Base-by-base conservation (phyloP, 2,797 vertebrate genomes). In the Platyrinchus mystaceus region DNA sequence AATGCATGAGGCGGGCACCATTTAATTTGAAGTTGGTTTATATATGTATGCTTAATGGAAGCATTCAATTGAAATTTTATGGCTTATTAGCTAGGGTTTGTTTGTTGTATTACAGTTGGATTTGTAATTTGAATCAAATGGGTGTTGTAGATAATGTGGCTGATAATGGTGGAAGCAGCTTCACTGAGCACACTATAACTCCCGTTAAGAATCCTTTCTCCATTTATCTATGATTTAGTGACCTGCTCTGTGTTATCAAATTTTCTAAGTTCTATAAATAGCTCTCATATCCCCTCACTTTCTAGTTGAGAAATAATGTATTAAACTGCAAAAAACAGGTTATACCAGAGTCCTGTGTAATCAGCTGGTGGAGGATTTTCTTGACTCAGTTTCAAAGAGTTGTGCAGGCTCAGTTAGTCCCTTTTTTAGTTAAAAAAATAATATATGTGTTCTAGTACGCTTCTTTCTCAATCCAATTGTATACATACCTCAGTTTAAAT, bases 201-300 rank as follows among this genome's bases (percentile, higher is more conserved):
- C 17, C 44, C 30, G 49, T 81, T 93, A 75, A 84, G 58, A 92
- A 77, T 70, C 3, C 64, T 66, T 89, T 82, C 34, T 76, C 19
- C 30, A 19, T 75, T 89, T 91, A 37, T 44, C 21, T 75, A 2
- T 74, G 49, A 92, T 93, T 84, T 88, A 93, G 27, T 63, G 52
- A 76, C 69, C 49, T 95, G n/a, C 74, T 92, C 5, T 87, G 63
- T 84, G 64, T 96, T 97, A 81, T 9, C 77, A 78, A 36, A 84
- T 97, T 97, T 96, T 66, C 75, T 30, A 43, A 49, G 37, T 90
- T 94, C 93, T 95, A 63, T 89, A 95, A 96, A 97, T 96, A 96
- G 84, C 60, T 93, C 75, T 97, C 12, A 8, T 70, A 76, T 67
- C 4, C 3, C 37, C 9, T 93, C 8, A 26, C 59, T 85, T 94